phyloP scores from a whole-genome alignment of 1,140 invertebrate genomes.

The Bombus soroeensis region DNA sequence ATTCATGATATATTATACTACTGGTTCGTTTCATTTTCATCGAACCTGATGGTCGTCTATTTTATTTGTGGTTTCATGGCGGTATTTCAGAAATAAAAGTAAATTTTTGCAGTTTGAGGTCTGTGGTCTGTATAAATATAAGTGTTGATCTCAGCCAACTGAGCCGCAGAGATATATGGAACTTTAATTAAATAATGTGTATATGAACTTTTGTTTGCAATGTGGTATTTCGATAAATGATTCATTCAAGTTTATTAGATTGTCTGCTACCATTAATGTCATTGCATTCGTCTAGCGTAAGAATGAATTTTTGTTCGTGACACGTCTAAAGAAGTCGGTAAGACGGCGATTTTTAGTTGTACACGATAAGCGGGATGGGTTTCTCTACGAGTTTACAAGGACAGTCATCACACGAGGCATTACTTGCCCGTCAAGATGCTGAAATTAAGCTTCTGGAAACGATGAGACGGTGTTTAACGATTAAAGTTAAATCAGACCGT shows the following conservation, averaged over 20 bases:
- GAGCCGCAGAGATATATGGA: slow-evolving; percentile 29
- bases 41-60: slow-evolving; percentile 1
- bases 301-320: slow-evolving; percentile 48
- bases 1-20: not conserved
- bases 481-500: slow-evolving; percentile 94
- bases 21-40: not conserved
- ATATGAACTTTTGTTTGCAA: slow-evolving; percentile 26
- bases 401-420: slow-evolving; percentile 91
- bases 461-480: slow-evolving; percentile 92
- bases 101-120: slow-evolving; percentile 58
- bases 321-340: slow-evolving; percentile 16
- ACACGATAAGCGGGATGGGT: slow-evolving; percentile 85
- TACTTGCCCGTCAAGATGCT: slow-evolving; percentile 93
- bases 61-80: slow-evolving; percentile 30
- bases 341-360: slow-evolving; percentile 27
- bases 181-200: slow-evolving; percentile 30
- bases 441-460: slow-evolving; percentile 94
- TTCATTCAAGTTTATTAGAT: slow-evolving; percentile 7
- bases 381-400: slow-evolving; percentile 93
- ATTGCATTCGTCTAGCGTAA: slow-evolving; percentile 11
- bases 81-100: slow-evolving; percentile 66
- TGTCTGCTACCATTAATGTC: slow-evolving; percentile 10
- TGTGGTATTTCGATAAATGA: not conserved
- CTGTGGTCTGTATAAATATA: slow-evolving; percentile 67
- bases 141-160: slow-evolving; percentile 72